Conservation (phyloP, 2,113 vertebrate genomes). For the Protobothrops mucrosquamatus region DNA sequence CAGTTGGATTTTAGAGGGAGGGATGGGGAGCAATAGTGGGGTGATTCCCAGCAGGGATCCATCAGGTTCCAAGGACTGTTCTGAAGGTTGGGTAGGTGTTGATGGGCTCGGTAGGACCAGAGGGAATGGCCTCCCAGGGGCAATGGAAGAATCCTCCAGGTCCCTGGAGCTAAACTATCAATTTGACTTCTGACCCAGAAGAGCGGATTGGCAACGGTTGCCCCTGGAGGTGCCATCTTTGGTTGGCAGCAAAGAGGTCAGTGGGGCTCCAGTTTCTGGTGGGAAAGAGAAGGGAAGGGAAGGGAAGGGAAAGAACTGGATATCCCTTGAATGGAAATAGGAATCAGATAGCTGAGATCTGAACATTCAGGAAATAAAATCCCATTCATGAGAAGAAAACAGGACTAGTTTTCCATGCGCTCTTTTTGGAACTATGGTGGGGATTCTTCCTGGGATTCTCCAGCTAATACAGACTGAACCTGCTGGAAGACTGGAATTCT, state of each 20-base stretch:
- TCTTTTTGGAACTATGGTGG: not conserved
- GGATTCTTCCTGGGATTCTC: not conserved
- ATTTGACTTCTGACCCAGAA: not conserved
- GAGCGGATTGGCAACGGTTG: not conserved
- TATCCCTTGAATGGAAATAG: constrained; percentile 20
- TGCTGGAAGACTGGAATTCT: not conserved
- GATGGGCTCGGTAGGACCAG: not conserved
- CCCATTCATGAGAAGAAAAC: not conserved
- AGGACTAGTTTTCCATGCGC: not conserved
- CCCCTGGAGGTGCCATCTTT: too few species aligned
- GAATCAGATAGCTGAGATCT: constrained; percentile 54
- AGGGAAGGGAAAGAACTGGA: too few species aligned
- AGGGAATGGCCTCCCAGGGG: not conserved
- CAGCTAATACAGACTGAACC: not conserved
- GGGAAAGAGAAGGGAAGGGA: not conserved
- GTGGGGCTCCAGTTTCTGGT: not conserved
- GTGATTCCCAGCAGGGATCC: not conserved
- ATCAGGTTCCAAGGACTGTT: not conserved
- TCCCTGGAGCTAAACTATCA: not conserved
- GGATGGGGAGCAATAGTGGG: not conserved
- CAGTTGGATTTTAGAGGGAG: not conserved
- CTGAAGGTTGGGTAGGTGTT: not conserved
- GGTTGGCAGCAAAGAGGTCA: not conserved
- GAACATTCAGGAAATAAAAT: constrained; percentile 33
- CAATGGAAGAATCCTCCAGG: not conserved